Base-by-base conservation (phyloP, 2,888 invertebrate species). In the Drosophila kuntzei region DNA sequence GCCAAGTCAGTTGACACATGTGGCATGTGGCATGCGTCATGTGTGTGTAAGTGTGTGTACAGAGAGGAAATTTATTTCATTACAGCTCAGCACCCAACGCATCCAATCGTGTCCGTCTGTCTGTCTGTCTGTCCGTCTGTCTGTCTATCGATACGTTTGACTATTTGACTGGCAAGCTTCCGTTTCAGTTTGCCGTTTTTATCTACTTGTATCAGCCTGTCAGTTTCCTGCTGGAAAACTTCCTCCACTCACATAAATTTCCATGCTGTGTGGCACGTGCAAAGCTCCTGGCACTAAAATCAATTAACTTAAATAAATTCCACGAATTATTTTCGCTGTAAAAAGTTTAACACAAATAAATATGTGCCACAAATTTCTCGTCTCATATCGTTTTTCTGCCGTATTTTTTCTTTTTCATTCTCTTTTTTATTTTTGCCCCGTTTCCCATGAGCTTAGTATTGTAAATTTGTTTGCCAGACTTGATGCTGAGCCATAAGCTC, bases 221-320 rank as follows among this genome's bases (percentile, higher is more conserved):
- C 46, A 53, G 62, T 44, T 46, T 60, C 51, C 59, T 67, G 61
- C 29, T 46, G 44, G 27, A 71, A 46, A 51, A 71, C 37, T 44
- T 60, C 18, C 50, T 16, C 12, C 8, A 54, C 44, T 8, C 18
- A 57, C 27, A 57, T 53, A 46, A 18, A 53, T 62, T 71, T 57
- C 55, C 53, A 66, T 61, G 50, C 25, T 27, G 61, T 14, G 70
- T 32, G 57, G 72, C 82, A 79, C 79, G 79, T 76, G 72, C 69
- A 67, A 51, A 65, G 82, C 76, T 73, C 20, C 64, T 62, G 70
- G 77, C 66, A 64, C 54, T 69, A 73, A 81, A 83, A 79, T 87
- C 87, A 83, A 83, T 85, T 87, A 83, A 79, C 82, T 81, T 79
- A 67, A 83, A 87, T 85, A 76, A 83, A 87, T 85, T 87, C 82